Evolutionary conservation across 2,797 vertebrate genomes (phyloP).

Genomic region (Coregonus ussuriensis): DNA sequence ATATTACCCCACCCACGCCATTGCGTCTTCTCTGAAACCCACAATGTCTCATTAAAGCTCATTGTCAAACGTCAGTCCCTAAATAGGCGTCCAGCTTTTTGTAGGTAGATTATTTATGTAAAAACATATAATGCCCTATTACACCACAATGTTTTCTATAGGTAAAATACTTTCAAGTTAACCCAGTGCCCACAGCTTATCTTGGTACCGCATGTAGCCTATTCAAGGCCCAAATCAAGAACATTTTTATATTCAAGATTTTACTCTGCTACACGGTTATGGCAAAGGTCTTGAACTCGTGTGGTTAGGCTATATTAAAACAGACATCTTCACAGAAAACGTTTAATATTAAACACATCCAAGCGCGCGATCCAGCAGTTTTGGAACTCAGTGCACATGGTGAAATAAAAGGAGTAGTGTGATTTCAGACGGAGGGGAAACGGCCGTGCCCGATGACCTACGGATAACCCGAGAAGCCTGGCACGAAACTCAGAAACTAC

Average conservation of each 20-base stretch:
- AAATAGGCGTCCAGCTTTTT: not conserved
- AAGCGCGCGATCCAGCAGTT: conserved; percentile 18
- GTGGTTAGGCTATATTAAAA: not conserved
- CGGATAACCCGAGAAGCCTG: conserved; percentile 79
- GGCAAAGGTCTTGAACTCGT: conserved; percentile 1
- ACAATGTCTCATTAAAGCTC: not conserved
- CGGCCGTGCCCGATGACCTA: conserved; percentile 69
- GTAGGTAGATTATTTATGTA: not conserved
- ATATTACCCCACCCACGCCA: conserved; percentile 47
- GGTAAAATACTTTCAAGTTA: too few species aligned
- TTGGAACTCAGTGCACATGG: conserved; percentile 24
- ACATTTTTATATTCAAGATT: too few species aligned
- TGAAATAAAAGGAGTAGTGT: conserved; percentile 67
- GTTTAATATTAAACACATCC: conserved; percentile 22
- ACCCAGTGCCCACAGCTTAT: too few species aligned
- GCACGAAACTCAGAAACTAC: conserved; percentile 67
- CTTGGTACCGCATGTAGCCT: too few species aligned
- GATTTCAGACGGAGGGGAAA: conserved; percentile 61
- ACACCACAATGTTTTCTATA: not conserved
- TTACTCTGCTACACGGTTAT: not conserved
- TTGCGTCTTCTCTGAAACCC: conserved; percentile 42
- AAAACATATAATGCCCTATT: not conserved
- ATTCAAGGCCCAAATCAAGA: too few species aligned
- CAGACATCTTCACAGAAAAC: not conserved
- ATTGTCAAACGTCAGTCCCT: not conserved